Conservation (phyloP, 2,888 invertebrate genomes). For the Rhamnusium bicolor region DNA sequence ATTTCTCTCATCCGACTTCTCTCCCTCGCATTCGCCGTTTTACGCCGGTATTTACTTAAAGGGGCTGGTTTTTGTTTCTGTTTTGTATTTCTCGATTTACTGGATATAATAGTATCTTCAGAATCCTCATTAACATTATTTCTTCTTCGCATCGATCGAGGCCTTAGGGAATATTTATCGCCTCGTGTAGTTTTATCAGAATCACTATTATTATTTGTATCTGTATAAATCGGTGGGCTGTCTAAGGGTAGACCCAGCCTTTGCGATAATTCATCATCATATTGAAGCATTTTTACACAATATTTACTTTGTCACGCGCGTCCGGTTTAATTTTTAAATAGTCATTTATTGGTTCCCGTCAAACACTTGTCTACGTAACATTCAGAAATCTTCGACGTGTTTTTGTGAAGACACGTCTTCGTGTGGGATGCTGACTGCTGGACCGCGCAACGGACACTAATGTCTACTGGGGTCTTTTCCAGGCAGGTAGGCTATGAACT, state of each 20-base stretch:
- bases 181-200: conserved; percentile 55
- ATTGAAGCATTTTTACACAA: conserved; percentile 61
- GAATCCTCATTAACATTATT: conserved; percentile 44
- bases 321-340: conserved; percentile 13
- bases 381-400: not conserved
- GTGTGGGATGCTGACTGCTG: conserved; percentile 47
- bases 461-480: conserved; percentile 9
- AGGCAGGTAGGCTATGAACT: conserved; percentile 30
- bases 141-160: conserved; percentile 63
- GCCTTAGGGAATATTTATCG: conserved; percentile 70
- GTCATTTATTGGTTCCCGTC: conserved; percentile 28
- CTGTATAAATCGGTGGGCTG: conserved; percentile 59
- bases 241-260: conserved; percentile 64
- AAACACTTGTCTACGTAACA: conserved; percentile 23
- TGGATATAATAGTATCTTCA: conserved; percentile 45
- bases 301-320: conserved; percentile 23
- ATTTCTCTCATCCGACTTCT: conserved; percentile 80
- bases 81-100: conserved; percentile 41
- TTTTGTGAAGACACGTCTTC: conserved; percentile 1
- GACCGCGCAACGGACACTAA: conserved; percentile 55
- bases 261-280: conserved; percentile 66
- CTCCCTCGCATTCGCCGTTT: conserved; percentile 80
- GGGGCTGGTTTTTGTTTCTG: conserved; percentile 72
- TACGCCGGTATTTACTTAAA: conserved; percentile 79
- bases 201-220: conserved; percentile 67